phyloP scores from a whole-genome alignment of 2,113 vertebrate genomes.

The Ahaetulla prasina region DNA sequence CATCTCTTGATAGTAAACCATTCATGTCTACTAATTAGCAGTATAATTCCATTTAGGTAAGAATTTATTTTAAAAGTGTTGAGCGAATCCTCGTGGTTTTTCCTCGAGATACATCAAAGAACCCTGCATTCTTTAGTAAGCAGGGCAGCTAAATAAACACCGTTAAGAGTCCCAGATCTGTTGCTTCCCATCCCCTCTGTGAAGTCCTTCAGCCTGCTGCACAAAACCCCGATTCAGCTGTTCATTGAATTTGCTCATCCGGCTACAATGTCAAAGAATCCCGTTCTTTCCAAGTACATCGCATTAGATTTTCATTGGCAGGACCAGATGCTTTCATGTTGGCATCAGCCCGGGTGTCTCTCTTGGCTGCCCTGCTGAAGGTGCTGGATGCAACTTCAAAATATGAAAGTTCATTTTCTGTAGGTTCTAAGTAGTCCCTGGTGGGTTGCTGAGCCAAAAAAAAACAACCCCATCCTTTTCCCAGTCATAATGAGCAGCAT shows the following conservation, averaged over 20 bases:
- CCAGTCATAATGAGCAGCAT: conserved; percentile 69
- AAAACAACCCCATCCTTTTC: conserved; percentile 60
- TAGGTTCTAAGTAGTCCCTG: conserved; percentile 66
- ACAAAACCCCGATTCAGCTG: background rate
- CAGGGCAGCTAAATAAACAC: background rate
- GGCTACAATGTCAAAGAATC: conserved; percentile 18
- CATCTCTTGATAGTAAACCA: background rate
- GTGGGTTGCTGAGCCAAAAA: conserved; percentile 63
- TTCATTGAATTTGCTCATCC: conserved; percentile 39
- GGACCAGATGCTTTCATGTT: conserved; percentile 55
- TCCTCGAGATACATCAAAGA: background rate
- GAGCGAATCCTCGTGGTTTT: background rate
- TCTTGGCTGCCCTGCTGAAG: conserved; percentile 62
- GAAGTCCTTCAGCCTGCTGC: background rate
- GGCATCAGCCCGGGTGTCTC: conserved; percentile 64
- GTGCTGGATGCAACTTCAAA: conserved; percentile 67
- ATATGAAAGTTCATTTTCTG: conserved; percentile 75
- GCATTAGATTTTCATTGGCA: conserved; percentile 55
- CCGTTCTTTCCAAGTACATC: conserved; percentile 52
- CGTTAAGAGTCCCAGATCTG: background rate
- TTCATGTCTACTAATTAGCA: background rate
- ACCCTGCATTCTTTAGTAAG: background rate
- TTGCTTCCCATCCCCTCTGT: background rate
- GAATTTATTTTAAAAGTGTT: background rate
- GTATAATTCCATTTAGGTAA: background rate